A percentile compares a stretch with the other conserved stretches of the same genome.
Evolutionary conservation across 2,888 invertebrate genomes (phyloP).

Genomic region (Plutella xylostella): DNA sequence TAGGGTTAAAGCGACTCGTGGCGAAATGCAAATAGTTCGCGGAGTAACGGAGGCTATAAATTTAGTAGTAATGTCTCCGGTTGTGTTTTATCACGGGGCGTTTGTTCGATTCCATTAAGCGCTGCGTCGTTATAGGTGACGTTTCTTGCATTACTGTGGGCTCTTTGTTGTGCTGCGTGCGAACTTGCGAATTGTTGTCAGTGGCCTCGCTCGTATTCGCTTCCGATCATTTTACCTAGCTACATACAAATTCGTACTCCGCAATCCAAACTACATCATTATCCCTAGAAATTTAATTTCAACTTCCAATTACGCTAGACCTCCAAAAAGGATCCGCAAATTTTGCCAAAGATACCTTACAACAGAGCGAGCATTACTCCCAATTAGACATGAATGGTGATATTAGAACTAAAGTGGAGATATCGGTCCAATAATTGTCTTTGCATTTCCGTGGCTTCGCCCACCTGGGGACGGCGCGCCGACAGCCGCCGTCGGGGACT

Average conservation of each 20-base stretch:
- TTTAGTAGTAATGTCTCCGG: constrained; percentile 29
- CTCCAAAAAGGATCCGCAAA: no score
- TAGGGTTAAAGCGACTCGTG: constrained; percentile 7
- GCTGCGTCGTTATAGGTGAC: constrained; percentile 10
- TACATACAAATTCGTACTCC: background rate
- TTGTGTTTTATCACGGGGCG: constrained; percentile 24
- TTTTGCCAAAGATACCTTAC: constrained; percentile 5
- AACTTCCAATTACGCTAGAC: no score
- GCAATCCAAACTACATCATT: no score
- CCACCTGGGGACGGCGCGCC: constrained; percentile 10
- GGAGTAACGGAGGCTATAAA: constrained; percentile 25
- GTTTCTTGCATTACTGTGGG: constrained; percentile 9
- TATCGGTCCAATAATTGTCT: constrained; percentile 14
- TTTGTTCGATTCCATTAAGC: constrained; percentile 18
- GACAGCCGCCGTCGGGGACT: constrained; percentile 9
- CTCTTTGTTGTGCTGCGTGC: background rate
- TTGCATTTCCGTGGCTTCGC: constrained; percentile 10
- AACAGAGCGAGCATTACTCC: constrained; percentile 3
- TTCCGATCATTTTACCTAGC: background rate
- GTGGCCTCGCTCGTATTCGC: background rate
- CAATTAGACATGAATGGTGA: constrained; percentile 6
- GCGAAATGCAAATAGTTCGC: constrained; percentile 28
- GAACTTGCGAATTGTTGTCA: constrained; percentile 7
- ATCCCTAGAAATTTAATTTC: no score
- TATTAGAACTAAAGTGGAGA: constrained; percentile 9